Evolutionary conservation across 2,797 vertebrate species (phyloP).

Genomic region (Cuculus canorus): DNA sequence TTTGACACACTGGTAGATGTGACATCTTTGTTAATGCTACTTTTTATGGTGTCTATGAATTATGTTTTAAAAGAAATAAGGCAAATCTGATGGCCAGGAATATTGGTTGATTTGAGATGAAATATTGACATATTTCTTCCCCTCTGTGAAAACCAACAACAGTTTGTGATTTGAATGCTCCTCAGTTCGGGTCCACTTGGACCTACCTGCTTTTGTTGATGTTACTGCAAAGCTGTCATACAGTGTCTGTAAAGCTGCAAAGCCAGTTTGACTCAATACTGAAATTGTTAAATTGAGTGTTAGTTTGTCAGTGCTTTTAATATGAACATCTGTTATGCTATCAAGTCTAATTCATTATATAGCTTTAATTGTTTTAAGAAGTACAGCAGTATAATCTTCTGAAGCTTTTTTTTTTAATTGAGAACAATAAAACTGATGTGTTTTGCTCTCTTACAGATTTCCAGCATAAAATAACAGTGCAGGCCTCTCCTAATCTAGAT

Average conservation of each 20-base stretch:
- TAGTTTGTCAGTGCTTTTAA: neutral
- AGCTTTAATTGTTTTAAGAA: neutral
- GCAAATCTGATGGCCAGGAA: neutral
- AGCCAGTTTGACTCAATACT: neutral
- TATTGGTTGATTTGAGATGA: neutral
- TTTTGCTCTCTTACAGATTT: slow-evolving; percentile 81
- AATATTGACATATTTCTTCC: neutral
- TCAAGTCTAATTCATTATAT: neutral
- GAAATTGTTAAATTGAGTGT: neutral
- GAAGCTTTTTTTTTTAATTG: neutral
- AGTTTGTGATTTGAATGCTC: neutral
- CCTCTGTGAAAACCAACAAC: neutral
- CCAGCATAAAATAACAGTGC: slow-evolving; percentile 96
- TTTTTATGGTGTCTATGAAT: neutral
- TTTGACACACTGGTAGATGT: neutral
- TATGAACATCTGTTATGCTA: neutral
- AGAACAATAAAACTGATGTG: neutral
- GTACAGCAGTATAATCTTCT: neutral
- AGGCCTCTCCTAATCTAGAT: slow-evolving; percentile 93
- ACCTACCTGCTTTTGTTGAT: neutral
- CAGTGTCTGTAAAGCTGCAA: neutral
- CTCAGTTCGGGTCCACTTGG: neutral
- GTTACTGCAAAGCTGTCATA: neutral
- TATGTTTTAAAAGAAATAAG: neutral
- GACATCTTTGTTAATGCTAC: neutral